Percentiles rank a stretch among this genome's conserved stretches.
Conservation (phyloP, 64 coral and sea anemone genomes). For the Exaiptasia diaphana region DNA sequence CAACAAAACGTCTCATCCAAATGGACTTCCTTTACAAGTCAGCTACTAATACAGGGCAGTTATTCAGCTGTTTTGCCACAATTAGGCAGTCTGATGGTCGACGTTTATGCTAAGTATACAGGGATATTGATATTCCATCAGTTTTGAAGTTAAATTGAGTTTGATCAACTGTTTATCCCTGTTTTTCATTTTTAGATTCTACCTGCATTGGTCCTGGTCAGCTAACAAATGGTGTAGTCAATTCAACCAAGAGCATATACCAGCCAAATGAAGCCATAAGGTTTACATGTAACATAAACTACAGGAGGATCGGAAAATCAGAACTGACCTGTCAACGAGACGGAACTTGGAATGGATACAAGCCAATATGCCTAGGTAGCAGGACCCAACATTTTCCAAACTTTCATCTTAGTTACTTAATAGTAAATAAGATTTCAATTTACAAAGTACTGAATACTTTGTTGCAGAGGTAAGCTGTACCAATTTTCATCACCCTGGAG, state of each 20-base stretch:
- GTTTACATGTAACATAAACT: background rate
- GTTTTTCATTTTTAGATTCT: too few relatives aligned
- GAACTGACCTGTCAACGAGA: background rate
- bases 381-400: background rate
- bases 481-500: too few relatives aligned
- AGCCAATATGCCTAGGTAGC: background rate
- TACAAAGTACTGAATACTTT: too few relatives aligned
- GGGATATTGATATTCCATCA: background rate
- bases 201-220: background rate
- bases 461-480: too few relatives aligned
- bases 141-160: background rate
- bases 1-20: too few relatives aligned
- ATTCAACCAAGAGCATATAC: background rate
- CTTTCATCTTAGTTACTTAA: too few relatives aligned
- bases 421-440: too few relatives aligned
- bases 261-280: background rate
- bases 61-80: too few relatives aligned
- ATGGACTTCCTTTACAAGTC: background rate
- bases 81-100: too few relatives aligned
- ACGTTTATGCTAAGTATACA: too few relatives aligned
- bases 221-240: background rate
- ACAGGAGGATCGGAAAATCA: background rate
- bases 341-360: background rate
- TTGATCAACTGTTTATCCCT: constrained; percentile 16
- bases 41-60: too few relatives aligned